phyloP scores from a whole-genome alignment of 2,888 invertebrate genomes.

The Siphonodentalium dalli region DNA sequence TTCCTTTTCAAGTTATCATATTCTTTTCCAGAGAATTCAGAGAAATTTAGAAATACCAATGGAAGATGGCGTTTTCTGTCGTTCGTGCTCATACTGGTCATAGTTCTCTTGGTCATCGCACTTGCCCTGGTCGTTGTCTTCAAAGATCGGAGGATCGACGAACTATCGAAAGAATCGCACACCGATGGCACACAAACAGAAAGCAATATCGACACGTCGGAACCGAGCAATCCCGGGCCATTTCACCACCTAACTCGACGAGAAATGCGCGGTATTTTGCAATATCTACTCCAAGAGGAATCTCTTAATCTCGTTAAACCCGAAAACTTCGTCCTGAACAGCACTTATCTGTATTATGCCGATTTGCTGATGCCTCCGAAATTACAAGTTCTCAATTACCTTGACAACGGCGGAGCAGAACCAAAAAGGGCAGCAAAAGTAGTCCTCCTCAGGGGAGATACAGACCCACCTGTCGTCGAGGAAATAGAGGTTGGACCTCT shows the following conservation, averaged over 20 bases:
- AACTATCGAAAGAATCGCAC: too few species aligned
- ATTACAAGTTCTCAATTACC: conserved; percentile 24
- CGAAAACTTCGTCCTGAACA: conserved; percentile 11
- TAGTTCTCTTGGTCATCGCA: not conserved
- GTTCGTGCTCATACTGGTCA: conserved; percentile 6
- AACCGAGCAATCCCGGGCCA: conserved; percentile 16
- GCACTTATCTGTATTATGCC: conserved; percentile 29
- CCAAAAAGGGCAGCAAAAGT: conserved; percentile 38
- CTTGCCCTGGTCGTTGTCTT: conserved; percentile 18
- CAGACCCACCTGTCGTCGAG: conserved; percentile 27
- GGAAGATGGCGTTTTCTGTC: conserved; percentile 22
- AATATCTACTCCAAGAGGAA: conserved; percentile 22
- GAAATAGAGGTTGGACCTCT: conserved; percentile 42
- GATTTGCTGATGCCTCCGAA: conserved; percentile 41
- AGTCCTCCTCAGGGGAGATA: conserved; percentile 29
- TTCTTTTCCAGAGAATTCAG: too few species aligned
- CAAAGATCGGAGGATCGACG: conserved; percentile 12
- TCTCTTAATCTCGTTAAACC: conserved; percentile 21
- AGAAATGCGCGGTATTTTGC: conserved; percentile 17
- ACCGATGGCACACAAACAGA: too few species aligned
- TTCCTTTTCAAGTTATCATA: too few species aligned
- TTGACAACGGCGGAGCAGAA: conserved; percentile 24
- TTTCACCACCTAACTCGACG: conserved; percentile 20
- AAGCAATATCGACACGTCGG: conserved; percentile 28
- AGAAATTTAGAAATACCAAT: too few species aligned